Percentiles rank a stretch among this genome's conserved stretches.
These are phyloP conservation scores for Himalopsyche kuldschensis DNA, from an alignment of 2,888 invertebrate species.

Conservation along the genomic window DNA sequence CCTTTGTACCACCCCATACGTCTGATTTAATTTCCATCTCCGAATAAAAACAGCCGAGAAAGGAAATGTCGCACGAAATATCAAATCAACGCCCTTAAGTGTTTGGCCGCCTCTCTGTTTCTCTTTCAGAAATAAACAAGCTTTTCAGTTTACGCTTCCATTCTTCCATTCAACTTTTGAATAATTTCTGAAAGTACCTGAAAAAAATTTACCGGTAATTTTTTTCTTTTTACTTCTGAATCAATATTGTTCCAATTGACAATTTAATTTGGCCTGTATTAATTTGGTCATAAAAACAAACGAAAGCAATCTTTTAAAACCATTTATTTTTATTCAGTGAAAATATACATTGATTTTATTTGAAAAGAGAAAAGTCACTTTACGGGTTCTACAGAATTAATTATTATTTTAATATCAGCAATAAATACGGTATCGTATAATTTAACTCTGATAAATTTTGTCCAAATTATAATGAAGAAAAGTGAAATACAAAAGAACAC, in stretches of 20 bases:
- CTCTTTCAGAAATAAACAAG: background rate
- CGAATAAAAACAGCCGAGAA: conserved; percentile 14
- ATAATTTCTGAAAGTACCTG: background rate
- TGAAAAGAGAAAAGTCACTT: too few species aligned
- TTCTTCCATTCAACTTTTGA: background rate
- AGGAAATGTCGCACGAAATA: conserved; percentile 13
- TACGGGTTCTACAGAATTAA: too few species aligned
- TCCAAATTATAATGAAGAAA: background rate
- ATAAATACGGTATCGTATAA: too few species aligned
- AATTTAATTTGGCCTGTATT: background rate
- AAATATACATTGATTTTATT: too few species aligned
- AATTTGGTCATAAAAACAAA: background rate
- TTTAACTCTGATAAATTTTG: background rate
- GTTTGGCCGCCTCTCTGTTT: background rate
- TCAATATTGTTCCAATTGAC: background rate
- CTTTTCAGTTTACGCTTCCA: background rate
- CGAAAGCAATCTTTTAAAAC: too few species aligned
- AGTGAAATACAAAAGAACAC: background rate
- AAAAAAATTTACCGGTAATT: background rate
- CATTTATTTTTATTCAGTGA: too few species aligned
- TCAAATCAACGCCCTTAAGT: background rate
- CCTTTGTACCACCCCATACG: background rate
- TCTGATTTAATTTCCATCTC: conserved; percentile 20
- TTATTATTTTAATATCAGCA: too few species aligned
- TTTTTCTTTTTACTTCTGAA: background rate